phyloP scores from a whole-genome alignment of 2,888 invertebrate genomes.

The Pemphredon lugubris region DNA sequence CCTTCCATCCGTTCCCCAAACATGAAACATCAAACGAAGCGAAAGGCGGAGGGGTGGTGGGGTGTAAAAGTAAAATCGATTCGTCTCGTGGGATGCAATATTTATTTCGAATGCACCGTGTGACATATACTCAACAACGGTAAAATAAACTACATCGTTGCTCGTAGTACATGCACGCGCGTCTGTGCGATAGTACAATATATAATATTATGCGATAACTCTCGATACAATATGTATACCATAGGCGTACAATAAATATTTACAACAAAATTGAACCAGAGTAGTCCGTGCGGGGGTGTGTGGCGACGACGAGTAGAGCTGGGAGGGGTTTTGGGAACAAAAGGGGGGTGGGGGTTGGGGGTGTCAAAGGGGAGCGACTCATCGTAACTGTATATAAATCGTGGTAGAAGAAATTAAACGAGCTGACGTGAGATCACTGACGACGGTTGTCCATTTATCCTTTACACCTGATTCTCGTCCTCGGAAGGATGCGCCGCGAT shows the following conservation, averaged over 20 bases:
- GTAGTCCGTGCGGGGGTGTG: conserved; percentile 57
- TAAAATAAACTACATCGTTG: conserved; percentile 38
- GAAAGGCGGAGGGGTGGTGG: background rate
- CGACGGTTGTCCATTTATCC: conserved; percentile 24
- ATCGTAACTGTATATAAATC: conserved; percentile 26
- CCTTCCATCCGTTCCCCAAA: too few species aligned
- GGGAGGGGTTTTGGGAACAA: conserved; percentile 3
- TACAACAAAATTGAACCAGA: conserved; percentile 73
- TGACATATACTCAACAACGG: conserved; percentile 42
- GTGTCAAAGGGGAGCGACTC: conserved; percentile 19
- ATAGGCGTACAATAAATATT: conserved; percentile 72
- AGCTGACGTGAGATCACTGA: conserved; percentile 64
- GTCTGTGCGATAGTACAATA: conserved; percentile 32
- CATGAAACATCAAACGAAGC: too few species aligned
- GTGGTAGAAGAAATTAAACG: conserved; percentile 14
- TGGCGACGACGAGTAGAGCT: too few species aligned
- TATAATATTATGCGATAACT: conserved; percentile 32
- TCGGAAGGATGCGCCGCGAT: conserved; percentile 73
- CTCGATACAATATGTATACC: conserved; percentile 28
- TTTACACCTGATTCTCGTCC: conserved; percentile 64
- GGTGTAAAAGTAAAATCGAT: conserved; percentile 2
- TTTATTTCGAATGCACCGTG: conserved; percentile 66
- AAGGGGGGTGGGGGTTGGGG: conserved; percentile 1
- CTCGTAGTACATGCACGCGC: conserved; percentile 18
- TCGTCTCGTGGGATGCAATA: conserved; percentile 60